Evolutionary conservation across 2,797 vertebrate genomes (phyloP).

Genomic region (Smutsia temminckii): DNA sequence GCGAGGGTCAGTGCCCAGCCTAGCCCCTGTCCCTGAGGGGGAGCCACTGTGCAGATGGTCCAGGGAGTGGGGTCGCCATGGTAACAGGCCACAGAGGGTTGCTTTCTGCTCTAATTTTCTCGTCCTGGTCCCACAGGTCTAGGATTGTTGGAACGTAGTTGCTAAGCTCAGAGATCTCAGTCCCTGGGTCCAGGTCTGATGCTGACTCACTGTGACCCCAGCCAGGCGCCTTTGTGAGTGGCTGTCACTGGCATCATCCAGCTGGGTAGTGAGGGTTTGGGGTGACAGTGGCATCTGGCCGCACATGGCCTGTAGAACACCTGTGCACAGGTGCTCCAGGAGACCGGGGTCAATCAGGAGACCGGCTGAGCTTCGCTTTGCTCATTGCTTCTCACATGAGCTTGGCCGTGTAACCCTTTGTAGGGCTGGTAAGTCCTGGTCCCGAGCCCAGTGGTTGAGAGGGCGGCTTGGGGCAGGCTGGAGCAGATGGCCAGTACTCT

Average conservation of each 20-base stretch:
- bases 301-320: accelerated
- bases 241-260: neutral
- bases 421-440: accelerated
- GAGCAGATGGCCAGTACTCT: no score
- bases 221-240: neutral
- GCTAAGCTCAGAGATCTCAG: neutral
- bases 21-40: accelerated
- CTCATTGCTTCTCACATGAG: accelerated
- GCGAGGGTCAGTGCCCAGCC: accelerated
- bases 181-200: neutral
- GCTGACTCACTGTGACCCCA: neutral
- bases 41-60: accelerated
- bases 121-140: accelerated
- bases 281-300: neutral
- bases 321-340: accelerated
- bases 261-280: neutral
- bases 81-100: accelerated
- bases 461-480: accelerated
- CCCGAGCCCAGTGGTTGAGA: accelerated
- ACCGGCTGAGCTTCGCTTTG: accelerated
- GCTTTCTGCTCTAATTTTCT: neutral
- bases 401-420: accelerated
- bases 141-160: neutral
- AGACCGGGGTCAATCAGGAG: neutral
- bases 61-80: accelerated